A percentile compares a stretch with the other conserved stretches of the same genome.
These are phyloP conservation scores for Digitonthophagus gazella DNA, from an alignment of 2,888 invertebrate genomes.

Conservation along the genomic window DNA sequence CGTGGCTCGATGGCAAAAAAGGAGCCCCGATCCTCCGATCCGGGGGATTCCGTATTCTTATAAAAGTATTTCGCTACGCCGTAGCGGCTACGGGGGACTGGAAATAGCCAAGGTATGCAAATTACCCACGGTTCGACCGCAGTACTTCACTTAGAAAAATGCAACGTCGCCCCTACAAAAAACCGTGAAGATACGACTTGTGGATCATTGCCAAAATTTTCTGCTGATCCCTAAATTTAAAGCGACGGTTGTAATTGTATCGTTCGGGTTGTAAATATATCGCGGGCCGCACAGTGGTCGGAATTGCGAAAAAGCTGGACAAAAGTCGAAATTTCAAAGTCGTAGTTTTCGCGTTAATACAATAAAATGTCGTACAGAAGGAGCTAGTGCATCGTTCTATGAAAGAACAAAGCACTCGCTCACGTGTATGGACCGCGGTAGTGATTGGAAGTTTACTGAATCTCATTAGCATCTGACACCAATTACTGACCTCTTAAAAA, in stretches of 20 bases:
- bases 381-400: too few species aligned
- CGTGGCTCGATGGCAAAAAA: background rate
- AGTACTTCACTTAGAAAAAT: conserved; percentile 14
- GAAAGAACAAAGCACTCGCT: too few species aligned
- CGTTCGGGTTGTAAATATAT: background rate
- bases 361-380: too few species aligned
- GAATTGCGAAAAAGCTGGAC: too few species aligned
- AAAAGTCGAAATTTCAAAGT: too few species aligned
- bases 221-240: conserved; percentile 1
- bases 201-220: conserved; percentile 3
- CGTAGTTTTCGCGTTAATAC: too few species aligned
- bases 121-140: conserved; percentile 3
- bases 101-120: conserved; percentile 5
- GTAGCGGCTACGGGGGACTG: background rate
- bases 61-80: background rate
- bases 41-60: background rate
- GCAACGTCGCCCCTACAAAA: conserved; percentile 2
- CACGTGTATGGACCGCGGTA: too few species aligned
- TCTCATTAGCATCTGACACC: too few species aligned
- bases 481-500: too few species aligned
- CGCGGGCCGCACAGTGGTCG: too few species aligned
- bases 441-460: too few species aligned
- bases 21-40: background rate
- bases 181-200: conserved; percentile 9
- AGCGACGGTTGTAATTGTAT: background rate